Percentiles rank a stretch among this genome's conserved stretches.
Evolutionary conservation across 1,140 invertebrate genomes (phyloP).

Genomic region (Drosophila lacertosa): DNA sequence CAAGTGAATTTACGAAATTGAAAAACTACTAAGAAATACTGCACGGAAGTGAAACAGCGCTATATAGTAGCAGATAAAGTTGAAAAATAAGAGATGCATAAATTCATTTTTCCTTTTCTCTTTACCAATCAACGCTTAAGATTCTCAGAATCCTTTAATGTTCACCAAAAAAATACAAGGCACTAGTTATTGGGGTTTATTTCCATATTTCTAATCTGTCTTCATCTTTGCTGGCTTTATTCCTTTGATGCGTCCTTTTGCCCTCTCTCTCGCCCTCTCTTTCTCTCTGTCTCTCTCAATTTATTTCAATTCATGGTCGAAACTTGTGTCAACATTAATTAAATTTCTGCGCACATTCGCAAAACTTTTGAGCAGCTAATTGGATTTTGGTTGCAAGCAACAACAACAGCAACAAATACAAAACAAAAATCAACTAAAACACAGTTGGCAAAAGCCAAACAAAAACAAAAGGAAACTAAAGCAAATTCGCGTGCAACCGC

Average conservation of each 20-base stretch:
- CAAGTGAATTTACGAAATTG: constrained; percentile 35
- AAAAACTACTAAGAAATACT: constrained; percentile 8
- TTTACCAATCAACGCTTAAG: too few relatives aligned
- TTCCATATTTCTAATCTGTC: background rate
- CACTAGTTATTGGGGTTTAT: background rate
- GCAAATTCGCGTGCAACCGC: constrained; percentile 75
- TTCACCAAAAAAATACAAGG: too few relatives aligned
- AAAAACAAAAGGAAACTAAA: constrained; percentile 53
- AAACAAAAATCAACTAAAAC: constrained; percentile 4
- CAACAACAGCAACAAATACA: constrained; percentile 25
- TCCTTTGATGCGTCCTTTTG: constrained; percentile 1
- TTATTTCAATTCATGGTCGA: constrained; percentile 55
- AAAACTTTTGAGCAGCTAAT: constrained; percentile 80
- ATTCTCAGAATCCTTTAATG: too few relatives aligned
- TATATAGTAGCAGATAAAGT: too few relatives aligned
- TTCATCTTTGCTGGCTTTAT: background rate
- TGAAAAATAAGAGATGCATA: too few relatives aligned
- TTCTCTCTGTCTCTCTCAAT: constrained; percentile 12
- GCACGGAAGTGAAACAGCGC: background rate
- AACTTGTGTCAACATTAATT: constrained; percentile 81
- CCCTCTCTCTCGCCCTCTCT: background rate
- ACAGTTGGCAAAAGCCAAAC: constrained; percentile 16
- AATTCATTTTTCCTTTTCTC: too few relatives aligned
- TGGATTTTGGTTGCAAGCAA: constrained; percentile 70
- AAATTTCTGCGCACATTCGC: constrained; percentile 75